A percentile compares a stretch with the other conserved stretches of the same genome.
Evolutionary conservation across 1,140 invertebrate genomes (phyloP).

Genomic region (Lordiphosa stackelbergi): DNA sequence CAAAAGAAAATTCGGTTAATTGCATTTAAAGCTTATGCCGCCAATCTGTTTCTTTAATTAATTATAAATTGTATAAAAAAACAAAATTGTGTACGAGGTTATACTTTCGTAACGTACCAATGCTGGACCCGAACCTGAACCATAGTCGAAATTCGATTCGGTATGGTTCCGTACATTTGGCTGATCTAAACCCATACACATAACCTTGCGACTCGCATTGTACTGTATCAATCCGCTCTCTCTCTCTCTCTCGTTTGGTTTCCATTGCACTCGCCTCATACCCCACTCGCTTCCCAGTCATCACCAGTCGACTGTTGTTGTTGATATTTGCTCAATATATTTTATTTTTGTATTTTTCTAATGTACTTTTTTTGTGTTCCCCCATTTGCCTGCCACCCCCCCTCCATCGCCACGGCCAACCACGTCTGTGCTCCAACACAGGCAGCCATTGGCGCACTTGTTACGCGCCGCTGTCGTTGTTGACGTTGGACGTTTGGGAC

Average conservation of each 20-base stretch:
- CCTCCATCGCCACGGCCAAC: neutral
- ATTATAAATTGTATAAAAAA: too few species aligned
- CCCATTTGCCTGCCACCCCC: neutral
- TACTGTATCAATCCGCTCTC: conserved; percentile 15
- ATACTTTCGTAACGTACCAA: too few species aligned
- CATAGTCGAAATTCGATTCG: too few species aligned
- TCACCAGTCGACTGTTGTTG: conserved; percentile 10
- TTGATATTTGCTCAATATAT: conserved; percentile 72
- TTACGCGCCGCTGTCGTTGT: conserved; percentile 50
- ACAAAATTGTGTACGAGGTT: too few species aligned
- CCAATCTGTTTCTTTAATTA: too few species aligned
- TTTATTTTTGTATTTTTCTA: conserved; percentile 60
- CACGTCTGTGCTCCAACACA: conserved; percentile 10
- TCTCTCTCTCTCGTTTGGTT: conserved; percentile 17
- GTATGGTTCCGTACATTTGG: too few species aligned
- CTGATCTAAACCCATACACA: neutral
- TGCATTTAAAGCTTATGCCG: too few species aligned
- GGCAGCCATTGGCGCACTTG: conserved; percentile 51
- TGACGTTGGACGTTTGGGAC: conserved; percentile 18
- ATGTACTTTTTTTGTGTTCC: conserved; percentile 25
- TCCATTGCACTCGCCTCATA: neutral
- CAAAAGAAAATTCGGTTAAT: too few species aligned
- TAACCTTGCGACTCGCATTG: conserved; percentile 22
- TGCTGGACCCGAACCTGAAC: too few species aligned
- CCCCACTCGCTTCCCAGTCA: neutral